A percentile compares a stretch with the other conserved stretches of the same genome.
Evolutionary conservation across 53 echinoderm and acorn worm species (phyloP).

Genomic region (Temnopleurus reevesii): DNA sequence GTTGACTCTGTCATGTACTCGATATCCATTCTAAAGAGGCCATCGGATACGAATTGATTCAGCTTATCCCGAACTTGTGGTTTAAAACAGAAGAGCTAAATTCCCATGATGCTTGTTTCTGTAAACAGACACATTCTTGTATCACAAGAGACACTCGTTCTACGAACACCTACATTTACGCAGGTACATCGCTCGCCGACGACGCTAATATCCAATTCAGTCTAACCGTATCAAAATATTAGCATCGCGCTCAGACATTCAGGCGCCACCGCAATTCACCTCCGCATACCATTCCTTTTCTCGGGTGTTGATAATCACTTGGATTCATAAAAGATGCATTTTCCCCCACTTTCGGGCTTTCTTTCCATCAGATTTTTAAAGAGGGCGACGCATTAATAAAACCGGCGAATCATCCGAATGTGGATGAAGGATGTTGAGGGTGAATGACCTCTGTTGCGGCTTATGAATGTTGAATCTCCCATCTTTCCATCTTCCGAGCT

Average conservation of each 20-base stretch:
- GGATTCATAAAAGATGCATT: conserved; percentile 40
- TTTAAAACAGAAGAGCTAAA: not conserved
- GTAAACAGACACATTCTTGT: not conserved
- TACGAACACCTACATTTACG: not conserved
- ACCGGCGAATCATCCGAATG: not conserved
- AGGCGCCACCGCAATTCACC: conserved; percentile 5
- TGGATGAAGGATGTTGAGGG: conserved; percentile 15
- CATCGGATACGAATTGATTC: conserved; percentile 50
- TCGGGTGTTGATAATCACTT: not conserved
- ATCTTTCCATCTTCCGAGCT: conserved; percentile 7
- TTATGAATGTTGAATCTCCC: not conserved
- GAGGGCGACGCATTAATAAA: conserved; percentile 15
- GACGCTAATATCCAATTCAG: not conserved
- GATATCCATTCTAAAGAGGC: conserved; percentile 6
- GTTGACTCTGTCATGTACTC: conserved; percentile 21
- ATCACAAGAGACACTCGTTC: not conserved
- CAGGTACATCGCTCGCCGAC: not conserved
- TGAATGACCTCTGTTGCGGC: conserved; percentile 35
- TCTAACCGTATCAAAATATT: conserved; percentile 40
- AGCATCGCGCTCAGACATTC: conserved; percentile 48
- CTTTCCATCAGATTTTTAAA: not conserved
- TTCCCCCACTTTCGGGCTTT: not conserved
- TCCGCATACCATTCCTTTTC: conserved; percentile 2
- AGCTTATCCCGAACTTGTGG: conserved; percentile 34
- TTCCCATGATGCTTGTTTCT: conserved; percentile 23